These are phyloP conservation scores for Steinernema feltiae DNA, from an alignment of 1,140 invertebrate genomes.

Conservation along the genomic window DNA sequence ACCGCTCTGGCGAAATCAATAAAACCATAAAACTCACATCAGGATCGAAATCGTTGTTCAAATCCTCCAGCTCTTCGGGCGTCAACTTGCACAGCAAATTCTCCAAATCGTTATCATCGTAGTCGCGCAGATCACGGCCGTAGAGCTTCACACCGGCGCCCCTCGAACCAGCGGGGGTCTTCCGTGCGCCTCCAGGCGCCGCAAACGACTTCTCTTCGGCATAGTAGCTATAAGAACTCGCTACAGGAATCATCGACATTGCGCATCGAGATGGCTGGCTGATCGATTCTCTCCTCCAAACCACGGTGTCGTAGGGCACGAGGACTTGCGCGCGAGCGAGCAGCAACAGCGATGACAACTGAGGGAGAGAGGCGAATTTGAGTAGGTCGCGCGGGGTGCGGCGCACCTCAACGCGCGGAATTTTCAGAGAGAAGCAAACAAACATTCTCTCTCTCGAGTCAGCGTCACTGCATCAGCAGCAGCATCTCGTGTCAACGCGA, in stretches of 20 bases:
- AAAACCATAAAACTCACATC: conserved; percentile 72
- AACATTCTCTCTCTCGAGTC: background rate
- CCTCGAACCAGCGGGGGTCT: conserved; percentile 1
- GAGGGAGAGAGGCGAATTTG: background rate
- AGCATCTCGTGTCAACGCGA: conserved; percentile 8
- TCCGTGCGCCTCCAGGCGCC: conserved; percentile 22
- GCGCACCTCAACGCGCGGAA: too few relatives aligned
- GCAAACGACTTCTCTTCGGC: conserved; percentile 38
- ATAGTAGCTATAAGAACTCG: conserved; percentile 30
- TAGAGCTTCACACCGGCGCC: conserved; percentile 67
- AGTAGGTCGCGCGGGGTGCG: background rate
- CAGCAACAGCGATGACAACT: background rate
- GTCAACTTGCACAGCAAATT: conserved; percentile 85
- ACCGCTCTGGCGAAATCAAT: too few relatives aligned
- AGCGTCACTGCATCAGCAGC: background rate
- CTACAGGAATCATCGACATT: background rate
- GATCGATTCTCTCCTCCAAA: too few relatives aligned
- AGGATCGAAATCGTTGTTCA: conserved; percentile 96
- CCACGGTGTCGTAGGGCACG: too few relatives aligned
- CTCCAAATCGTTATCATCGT: conserved; percentile 93
- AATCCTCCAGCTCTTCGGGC: conserved; percentile 87
- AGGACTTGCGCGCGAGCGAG: background rate
- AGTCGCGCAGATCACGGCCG: conserved; percentile 83
- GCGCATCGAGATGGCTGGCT: background rate
- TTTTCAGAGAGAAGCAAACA: conserved; percentile 3